These are phyloP conservation scores for Margarornis squamiger DNA, from an alignment of 2,797 vertebrate species.

Conservation along the genomic window DNA sequence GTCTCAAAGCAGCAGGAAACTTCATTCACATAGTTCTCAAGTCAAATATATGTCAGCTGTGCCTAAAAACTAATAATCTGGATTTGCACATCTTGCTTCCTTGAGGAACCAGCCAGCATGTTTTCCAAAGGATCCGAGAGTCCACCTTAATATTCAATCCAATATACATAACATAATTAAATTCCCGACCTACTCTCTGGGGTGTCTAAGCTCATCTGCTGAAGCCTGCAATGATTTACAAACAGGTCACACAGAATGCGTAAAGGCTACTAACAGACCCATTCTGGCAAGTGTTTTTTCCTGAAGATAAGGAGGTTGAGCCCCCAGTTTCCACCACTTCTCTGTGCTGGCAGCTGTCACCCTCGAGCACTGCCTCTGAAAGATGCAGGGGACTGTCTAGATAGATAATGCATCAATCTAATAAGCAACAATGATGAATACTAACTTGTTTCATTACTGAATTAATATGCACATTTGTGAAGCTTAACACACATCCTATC, in stretches of 20 bases:
- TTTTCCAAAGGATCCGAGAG: background rate
- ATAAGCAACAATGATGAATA: background rate
- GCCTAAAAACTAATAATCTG: background rate
- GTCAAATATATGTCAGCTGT: background rate
- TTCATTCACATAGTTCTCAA: background rate
- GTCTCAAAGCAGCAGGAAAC: background rate
- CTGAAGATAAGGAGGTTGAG: background rate
- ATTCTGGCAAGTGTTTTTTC: background rate
- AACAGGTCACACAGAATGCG: background rate
- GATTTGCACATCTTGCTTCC: background rate
- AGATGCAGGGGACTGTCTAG: background rate
- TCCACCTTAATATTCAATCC: slow-evolving; percentile 32
- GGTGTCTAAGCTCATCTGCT: background rate
- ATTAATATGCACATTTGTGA: background rate
- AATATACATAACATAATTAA: slow-evolving; percentile 3
- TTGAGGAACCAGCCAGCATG: background rate
- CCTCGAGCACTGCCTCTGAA: background rate
- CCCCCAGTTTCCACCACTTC: background rate
- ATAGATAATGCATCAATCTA: background rate
- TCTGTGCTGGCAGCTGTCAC: background rate
- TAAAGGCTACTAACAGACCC: background rate
- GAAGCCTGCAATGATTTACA: background rate
- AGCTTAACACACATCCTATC: background rate
- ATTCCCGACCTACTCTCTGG: background rate
- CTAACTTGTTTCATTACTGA: slow-evolving; percentile 5